phyloP scores from a whole-genome alignment of 2,797 vertebrate species.

The Hydrolagus colliei region DNA sequence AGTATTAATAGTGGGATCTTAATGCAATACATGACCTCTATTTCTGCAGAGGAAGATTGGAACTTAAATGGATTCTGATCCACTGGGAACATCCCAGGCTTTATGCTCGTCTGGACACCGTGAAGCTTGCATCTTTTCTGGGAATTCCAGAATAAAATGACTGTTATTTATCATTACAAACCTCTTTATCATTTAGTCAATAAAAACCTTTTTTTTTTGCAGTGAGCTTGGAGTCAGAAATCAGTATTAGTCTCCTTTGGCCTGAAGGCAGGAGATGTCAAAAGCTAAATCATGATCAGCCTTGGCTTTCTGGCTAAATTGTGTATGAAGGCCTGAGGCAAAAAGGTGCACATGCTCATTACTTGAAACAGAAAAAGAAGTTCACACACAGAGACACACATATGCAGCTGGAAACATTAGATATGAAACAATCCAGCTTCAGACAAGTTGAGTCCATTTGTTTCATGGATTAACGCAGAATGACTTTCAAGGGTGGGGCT shows the following conservation, averaged over 20 bases:
- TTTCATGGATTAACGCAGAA: constrained; percentile 24
- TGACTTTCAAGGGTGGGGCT: constrained; percentile 28
- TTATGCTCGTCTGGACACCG: constrained; percentile 78
- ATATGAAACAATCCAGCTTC: constrained; percentile 40
- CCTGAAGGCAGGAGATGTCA: constrained; percentile 96
- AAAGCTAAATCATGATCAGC: constrained; percentile 99
- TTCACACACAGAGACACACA: constrained; percentile 59
- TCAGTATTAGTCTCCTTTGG: constrained; percentile 97
- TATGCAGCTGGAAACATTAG: constrained; percentile 46
- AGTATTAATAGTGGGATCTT: constrained; percentile 71
- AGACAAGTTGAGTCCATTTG: constrained; percentile 37
- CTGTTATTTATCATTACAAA: constrained; percentile 99
- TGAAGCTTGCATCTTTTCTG: constrained; percentile 96
- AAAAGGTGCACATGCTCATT: constrained; percentile 99
- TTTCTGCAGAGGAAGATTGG: constrained; percentile 70
- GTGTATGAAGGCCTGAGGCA: constrained; percentile 98
- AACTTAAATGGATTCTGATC: constrained; percentile 79
- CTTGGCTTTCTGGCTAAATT: constrained; percentile 99
- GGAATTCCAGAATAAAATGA: constrained; percentile 99
- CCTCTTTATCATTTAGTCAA: constrained; percentile 99
- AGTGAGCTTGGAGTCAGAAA: constrained; percentile 97
- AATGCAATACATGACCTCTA: constrained; percentile 77
- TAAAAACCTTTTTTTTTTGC: constrained; percentile 92
- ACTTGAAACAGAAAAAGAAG: constrained; percentile 86
- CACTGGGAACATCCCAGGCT: constrained; percentile 65